These are phyloP conservation scores for Eriocheir sinensis DNA, from an alignment of 1,140 invertebrate genomes.

Conservation along the genomic window DNA sequence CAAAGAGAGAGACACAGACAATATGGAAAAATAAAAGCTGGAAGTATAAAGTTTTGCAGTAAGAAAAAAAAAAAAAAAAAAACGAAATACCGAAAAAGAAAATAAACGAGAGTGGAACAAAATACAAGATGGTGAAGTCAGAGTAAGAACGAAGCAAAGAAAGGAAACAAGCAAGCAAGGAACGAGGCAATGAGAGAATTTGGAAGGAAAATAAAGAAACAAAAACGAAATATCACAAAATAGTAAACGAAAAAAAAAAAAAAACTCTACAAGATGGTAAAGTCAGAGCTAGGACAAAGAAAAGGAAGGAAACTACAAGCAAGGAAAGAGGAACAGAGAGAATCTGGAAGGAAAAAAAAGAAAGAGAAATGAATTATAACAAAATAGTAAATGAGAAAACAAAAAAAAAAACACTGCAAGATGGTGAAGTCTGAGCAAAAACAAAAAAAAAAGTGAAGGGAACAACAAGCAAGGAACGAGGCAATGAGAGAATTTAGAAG, in stretches of 20 bases:
- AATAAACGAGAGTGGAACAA: neutral
- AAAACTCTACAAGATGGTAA: no score
- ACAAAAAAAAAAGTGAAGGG: neutral
- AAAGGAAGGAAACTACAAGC: neutral
- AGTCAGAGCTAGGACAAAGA: no score
- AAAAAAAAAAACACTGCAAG: neutral
- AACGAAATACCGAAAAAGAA: neutral
- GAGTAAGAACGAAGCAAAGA: neutral
- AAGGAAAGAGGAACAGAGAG: neutral
- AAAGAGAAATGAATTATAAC: neutral
- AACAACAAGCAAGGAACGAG: constrained; percentile 29
- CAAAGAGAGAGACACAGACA: no score
- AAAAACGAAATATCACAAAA: no score
- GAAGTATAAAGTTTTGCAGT: no score
- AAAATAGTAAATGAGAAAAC: no score
- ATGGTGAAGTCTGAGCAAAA: neutral
- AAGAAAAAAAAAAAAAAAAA: neutral
- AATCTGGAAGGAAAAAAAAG: neutral
- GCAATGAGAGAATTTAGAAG: constrained; percentile 29
- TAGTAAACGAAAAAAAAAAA: no score
- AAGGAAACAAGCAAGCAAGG: neutral
- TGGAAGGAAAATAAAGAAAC: neutral
- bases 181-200: neutral
- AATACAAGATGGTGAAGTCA: neutral
- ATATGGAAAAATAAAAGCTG: no score